Percentiles rank a stretch among this genome's conserved stretches.
phyloP scores from a whole-genome alignment of 2,797 vertebrate genomes.

The Argyrosomus regius region DNA sequence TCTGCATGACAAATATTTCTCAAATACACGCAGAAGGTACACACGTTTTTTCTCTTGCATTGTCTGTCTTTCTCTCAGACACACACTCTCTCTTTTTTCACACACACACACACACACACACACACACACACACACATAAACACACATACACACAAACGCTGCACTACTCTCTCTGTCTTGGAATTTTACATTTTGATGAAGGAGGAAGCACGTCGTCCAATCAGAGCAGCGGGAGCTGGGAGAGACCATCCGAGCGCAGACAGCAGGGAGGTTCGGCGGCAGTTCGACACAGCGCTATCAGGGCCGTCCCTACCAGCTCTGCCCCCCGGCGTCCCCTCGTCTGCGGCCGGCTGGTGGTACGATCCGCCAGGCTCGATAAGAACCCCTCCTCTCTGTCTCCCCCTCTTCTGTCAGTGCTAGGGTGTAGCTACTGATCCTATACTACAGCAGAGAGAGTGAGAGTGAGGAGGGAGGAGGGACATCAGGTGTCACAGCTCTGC shows the following conservation, averaged over 20 bases:
- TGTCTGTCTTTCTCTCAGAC: slow-evolving; percentile 66
- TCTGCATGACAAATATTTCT: slow-evolving; percentile 62
- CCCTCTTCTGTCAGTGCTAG: slow-evolving; percentile 84
- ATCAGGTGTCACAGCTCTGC: slow-evolving; percentile 81
- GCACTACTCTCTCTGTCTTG: slow-evolving; percentile 84
- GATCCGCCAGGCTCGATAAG: slow-evolving; percentile 78
- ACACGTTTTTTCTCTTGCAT: slow-evolving; percentile 60
- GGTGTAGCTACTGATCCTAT: slow-evolving; percentile 84
- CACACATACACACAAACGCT: slow-evolving; percentile 57
- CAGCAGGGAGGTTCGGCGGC: slow-evolving; percentile 64
- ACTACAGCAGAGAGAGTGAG: slow-evolving; percentile 74
- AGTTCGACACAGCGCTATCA: not conserved
- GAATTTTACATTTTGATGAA: slow-evolving; percentile 88
- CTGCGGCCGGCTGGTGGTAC: slow-evolving; percentile 66
- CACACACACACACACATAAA: slow-evolving; percentile 29
- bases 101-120: slow-evolving; percentile 17
- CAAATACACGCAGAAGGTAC: slow-evolving; percentile 46
- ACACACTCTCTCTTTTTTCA: slow-evolving; percentile 32
- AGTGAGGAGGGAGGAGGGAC: slow-evolving; percentile 73
- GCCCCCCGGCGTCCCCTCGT: slow-evolving; percentile 60
- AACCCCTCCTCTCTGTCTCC: slow-evolving; percentile 83
- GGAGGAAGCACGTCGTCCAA: slow-evolving; percentile 79
- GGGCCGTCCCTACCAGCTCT: slow-evolving; percentile 34
- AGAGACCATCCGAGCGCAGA: slow-evolving; percentile 76
- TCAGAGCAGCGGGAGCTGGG: slow-evolving; percentile 70